Base-by-base conservation (phyloP, 2,888 invertebrate genomes). In the Mylabris sibirica region DNA sequence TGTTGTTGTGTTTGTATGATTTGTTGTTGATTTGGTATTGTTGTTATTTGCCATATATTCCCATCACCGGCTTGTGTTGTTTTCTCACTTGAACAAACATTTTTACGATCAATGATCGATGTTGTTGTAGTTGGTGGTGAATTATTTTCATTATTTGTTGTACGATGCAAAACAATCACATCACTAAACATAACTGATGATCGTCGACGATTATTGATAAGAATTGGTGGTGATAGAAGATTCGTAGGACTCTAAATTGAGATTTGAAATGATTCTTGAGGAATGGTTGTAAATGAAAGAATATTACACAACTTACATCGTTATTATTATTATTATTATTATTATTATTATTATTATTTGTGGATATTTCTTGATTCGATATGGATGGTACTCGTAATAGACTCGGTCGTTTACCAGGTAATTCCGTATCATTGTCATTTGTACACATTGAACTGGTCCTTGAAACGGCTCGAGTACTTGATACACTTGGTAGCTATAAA, bases 101-200 rank as follows among this genome's bases (percentile, higher is more conserved):
- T 90, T 80, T 87, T 88, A 77, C 87, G 87, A 70, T 86, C 89
- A 59, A 83, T 79, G 49, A 81, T 80, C n/a, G 82, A 75, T 14
- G 83, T 77, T 17, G 74, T 74, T 4, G 83, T 77, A 20, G 74
- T 74, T 4, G 82, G 76, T 3, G 83, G 82, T 3, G 81, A 74
- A 60, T 75, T 74, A 63, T 64, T 83, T 67, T 76, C 85, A 83
- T 24, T 57, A 57, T 12, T 57, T 0, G 14, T 24, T 22, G 2
- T 24, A 24, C 90, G 90, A 80, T 94, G 94, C 38, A 94, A 88
- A 53, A 94, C 87, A 14, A 95, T 92, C 41, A 94, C 92, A 81
- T 95, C 94, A 80, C 93, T 94, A 86, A 95, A 95, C 94, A 95
- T 95, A 70, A 95, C 95, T 74, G 94, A 94, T 53, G 95, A 94